Base-by-base conservation (phyloP, 2,113 vertebrate genomes). In the Holacanthus passer region DNA sequence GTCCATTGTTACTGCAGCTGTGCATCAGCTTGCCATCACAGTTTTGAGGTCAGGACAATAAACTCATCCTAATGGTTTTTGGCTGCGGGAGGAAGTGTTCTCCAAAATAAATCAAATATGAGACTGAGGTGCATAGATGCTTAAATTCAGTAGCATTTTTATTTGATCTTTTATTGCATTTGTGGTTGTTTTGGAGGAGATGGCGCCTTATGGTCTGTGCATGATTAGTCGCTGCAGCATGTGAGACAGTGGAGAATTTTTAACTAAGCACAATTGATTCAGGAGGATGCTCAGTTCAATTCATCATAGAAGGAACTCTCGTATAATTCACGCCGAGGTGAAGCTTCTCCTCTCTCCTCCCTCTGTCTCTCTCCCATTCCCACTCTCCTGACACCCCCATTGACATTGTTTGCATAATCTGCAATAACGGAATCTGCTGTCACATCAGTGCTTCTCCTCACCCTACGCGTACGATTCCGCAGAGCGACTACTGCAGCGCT, bases 351-450 rank as follows among this genome's bases (percentile, higher is more conserved):
- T 3, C 1, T 69, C n/a, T 20, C 6, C 47, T 74, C 64, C 0
- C 31, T 9, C 22, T 45, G 52, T 24, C 48, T 45, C 37, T 7
- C 12, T 22, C 13, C 29, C 2, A 3, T 43, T 24, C 2, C 52
- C 50, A 7, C 17, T 43, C 24, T 37, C 72, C 56, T 62, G 65
- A 63, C 67, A 75, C 45, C 77, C 66, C 48, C 45, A 31, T 24
- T 78, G 81, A 73, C 76, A 74, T 37, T 56, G 70, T 87, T 83
- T 76, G 45, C n/a, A 17, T 87, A 64, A 91, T 91, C 85, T 83
- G 60, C 50, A 39, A 41, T 83, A 56, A 79, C 69, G 37, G 0
- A 79, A 77, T 70, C 75, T 82, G 52, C 68, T 52, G 39, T 79
- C 75, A 73, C 69, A 70, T 77, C 64, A 13, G 29, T 63, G 71